Evolutionary conservation across 37 sponge, comb jelly and placozoan genomes (phyloP), one percentile per base, ranked within the genome.

Genomic region (Beroe ovata): DNA sequence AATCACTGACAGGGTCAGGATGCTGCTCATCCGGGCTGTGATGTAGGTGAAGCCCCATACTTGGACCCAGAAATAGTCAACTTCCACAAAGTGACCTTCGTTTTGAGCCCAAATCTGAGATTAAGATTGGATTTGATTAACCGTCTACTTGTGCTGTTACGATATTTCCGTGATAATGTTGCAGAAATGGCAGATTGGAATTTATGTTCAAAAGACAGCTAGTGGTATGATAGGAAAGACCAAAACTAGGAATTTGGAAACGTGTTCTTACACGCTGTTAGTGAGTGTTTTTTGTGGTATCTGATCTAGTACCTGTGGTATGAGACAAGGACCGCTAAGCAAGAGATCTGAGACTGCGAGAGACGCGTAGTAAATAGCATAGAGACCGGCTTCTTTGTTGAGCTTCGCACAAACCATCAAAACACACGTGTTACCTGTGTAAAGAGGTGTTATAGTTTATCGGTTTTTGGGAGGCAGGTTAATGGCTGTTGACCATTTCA

Each of bases 41-140:
- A 77, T 39, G 84, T 77, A 77, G 38, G 54, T 42, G 28, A 77
- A 77, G 6, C 84, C 84, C 84, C 84, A 77, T 1, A 77, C 26
- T 26, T 77, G 84, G 6, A 40, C 47, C 84, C 42, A 42, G 41
- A 16, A 19, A 25, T 77, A 30, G 26, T 19, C 20, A 8, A 41
- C n/a, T 16, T 39, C 54, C 11, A 77, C 38, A 22, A 42, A 6
- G 84, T 77, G 84, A 42, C 84, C 84, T 25, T 77, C 54, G 84
- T 28, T 21, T 1, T 77, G 84, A 3, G 84, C 41, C 84, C 84
- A 77, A 20, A 77, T 77, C 84, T 77, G 84, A 8, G 54, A 42
- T 1, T 6, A 61, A 47, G 54, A 47, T 6, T 6, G 54, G 54
- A 11, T 47, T 47, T n/a, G n/a, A n/a, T n/a, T n/a, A n/a, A n/a